phyloP scores from a whole-genome alignment of 2,113 vertebrate species.

The Typhlomys cinereus region DNA sequence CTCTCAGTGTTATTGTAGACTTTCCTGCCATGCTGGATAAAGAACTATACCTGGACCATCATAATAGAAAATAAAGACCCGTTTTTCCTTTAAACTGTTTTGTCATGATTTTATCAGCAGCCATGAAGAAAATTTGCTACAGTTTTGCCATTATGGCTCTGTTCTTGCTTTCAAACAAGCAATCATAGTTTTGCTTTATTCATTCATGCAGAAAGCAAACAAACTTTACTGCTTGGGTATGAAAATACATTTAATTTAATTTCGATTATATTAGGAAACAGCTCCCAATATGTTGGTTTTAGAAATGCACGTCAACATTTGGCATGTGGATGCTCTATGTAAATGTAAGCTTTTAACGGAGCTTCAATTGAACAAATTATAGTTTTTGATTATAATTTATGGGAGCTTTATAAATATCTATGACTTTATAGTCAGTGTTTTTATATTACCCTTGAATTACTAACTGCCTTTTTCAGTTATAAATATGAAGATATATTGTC shows the following conservation, averaged over 20 bases:
- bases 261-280: slow-evolving; percentile 51
- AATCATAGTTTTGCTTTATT: not conserved
- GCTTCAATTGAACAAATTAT: slow-evolving; percentile 85
- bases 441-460: slow-evolving; percentile 86
- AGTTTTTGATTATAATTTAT: slow-evolving; percentile 85
- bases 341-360: slow-evolving; percentile 84
- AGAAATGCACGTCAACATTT: slow-evolving; percentile 78
- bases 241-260: slow-evolving; percentile 80
- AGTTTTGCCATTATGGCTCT: slow-evolving; percentile 17
- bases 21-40: too few species aligned
- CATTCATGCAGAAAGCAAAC: not conserved
- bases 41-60: too few species aligned
- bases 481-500: slow-evolving; percentile 79
- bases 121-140: too few species aligned
- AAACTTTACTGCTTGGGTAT: slow-evolving; percentile 69
- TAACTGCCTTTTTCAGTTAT: slow-evolving; percentile 84
- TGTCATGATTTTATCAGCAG: too few species aligned
- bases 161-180: not conserved
- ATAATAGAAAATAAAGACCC: too few species aligned
- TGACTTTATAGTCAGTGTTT: slow-evolving; percentile 77
- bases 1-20: too few species aligned
- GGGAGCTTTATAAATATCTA: slow-evolving; percentile 85
- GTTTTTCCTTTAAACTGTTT: too few species aligned
- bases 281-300: slow-evolving; percentile 74
- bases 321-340: slow-evolving; percentile 80